Percentiles rank a stretch among this genome's conserved stretches.
These are phyloP conservation scores for Amiota communis DNA, from an alignment of 2,888 invertebrate species.

Conservation along the genomic window DNA sequence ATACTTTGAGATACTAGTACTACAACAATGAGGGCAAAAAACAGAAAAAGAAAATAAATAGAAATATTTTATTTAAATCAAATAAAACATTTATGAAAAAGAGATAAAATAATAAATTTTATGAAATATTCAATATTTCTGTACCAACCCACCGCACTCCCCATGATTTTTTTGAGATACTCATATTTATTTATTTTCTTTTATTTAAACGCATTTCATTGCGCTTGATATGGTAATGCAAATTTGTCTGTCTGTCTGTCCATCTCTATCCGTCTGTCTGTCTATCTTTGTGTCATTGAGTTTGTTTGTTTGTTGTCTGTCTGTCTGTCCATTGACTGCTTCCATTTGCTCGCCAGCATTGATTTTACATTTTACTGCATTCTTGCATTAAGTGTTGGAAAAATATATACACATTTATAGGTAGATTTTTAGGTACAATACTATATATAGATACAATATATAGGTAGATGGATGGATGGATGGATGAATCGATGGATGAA, in stretches of 20 bases:
- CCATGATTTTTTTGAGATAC: slow-evolving; percentile 6
- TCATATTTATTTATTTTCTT: slow-evolving; percentile 32
- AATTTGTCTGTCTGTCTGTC: neutral
- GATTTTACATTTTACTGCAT: neutral
- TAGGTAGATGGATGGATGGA: neutral
- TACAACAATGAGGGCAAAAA: no score
- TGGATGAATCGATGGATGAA: neutral
- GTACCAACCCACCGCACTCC: neutral
- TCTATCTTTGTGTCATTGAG: neutral
- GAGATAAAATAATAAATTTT: no score
- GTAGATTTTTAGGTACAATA: neutral
- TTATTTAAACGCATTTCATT: slow-evolving; percentile 59
- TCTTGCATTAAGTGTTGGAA: neutral
- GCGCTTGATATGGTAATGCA: slow-evolving; percentile 56
- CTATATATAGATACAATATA: neutral
- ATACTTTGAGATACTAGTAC: no score
- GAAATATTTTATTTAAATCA: slow-evolving; percentile 22
- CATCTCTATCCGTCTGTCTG: neutral
- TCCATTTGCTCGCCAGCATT: neutral
- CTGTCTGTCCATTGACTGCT: slow-evolving; percentile 1
- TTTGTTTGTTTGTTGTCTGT: neutral
- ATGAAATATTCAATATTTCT: no score
- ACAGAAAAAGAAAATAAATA: neutral
- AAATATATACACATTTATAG: neutral
- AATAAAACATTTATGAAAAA: slow-evolving; percentile 61